Evolutionary conservation across 92 coral and sea anemone species (phyloP).

Genomic region (Epizoanthus scotinus): DNA sequence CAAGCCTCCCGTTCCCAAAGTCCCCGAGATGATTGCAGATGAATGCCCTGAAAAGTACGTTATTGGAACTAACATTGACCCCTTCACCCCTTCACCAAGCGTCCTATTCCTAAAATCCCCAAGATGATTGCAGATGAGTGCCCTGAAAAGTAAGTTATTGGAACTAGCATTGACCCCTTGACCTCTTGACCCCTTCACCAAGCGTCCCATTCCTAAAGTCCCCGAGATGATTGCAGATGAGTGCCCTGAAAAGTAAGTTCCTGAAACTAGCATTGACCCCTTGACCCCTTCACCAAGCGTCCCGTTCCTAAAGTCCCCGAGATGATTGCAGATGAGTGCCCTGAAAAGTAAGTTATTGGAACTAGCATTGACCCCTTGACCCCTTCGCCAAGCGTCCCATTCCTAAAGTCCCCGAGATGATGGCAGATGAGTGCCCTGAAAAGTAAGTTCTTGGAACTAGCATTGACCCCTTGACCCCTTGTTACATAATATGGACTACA

Average conservation of each 20-base stretch:
- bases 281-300: constrained; percentile 68
- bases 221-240: constrained; percentile 95
- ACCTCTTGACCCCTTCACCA: constrained; percentile 67
- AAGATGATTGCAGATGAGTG: constrained; percentile 91
- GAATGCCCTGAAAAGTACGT: constrained; percentile 94
- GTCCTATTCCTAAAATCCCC: constrained; percentile 87
- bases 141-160: constrained; percentile 80
- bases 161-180: too few relatives aligned
- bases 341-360: constrained; percentile 73
- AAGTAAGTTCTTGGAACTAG: constrained; percentile 49
- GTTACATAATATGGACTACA: too few relatives aligned
- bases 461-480: too few relatives aligned
- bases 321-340: constrained; percentile 92
- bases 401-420: constrained; percentile 91
- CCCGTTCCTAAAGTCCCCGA: constrained; percentile 89
- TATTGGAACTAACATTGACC: background rate
- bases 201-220: constrained; percentile 83
- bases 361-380: constrained; percentile 50
- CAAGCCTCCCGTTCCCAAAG: constrained; percentile 79
- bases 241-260: constrained; percentile 87
- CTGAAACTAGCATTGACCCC: too few relatives aligned
- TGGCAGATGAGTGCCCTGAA: constrained; percentile 94
- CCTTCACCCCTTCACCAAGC: constrained; percentile 69
- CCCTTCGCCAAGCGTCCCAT: constrained; percentile 67
- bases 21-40: constrained; percentile 91